phyloP scores from a whole-genome alignment of 2,888 invertebrate species.

The Neoaliturus tenellus region DNA sequence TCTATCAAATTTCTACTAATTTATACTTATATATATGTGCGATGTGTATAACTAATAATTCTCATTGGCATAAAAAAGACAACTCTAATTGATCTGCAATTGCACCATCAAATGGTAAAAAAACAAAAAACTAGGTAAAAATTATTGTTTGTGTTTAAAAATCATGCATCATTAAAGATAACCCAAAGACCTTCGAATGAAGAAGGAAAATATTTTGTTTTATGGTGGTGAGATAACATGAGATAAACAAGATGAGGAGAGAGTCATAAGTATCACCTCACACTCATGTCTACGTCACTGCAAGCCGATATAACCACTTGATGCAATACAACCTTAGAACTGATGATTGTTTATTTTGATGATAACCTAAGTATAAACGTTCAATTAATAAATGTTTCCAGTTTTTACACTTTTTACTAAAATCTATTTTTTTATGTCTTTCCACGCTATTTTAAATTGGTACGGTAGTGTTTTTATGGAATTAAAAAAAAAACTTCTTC shows the following conservation, averaged over 20 bases:
- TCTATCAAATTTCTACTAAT: too few relatives aligned
- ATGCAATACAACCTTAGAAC: background rate
- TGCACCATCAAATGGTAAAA: too few relatives aligned
- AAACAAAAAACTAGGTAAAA: too few relatives aligned
- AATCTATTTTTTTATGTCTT: too few relatives aligned
- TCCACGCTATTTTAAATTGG: too few relatives aligned
- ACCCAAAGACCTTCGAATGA: background rate
- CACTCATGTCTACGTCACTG: background rate
- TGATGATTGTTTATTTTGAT: background rate
- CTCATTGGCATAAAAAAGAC: too few relatives aligned
- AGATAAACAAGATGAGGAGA: background rate
- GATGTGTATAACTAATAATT: too few relatives aligned
- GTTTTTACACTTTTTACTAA: background rate
- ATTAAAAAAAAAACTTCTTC: too few relatives aligned
- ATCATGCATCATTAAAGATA: background rate
- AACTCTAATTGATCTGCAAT: too few relatives aligned
- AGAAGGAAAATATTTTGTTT: background rate
- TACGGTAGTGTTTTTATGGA: too few relatives aligned
- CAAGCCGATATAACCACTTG: background rate
- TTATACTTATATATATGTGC: too few relatives aligned
- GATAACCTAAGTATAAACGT: constrained; percentile 1
- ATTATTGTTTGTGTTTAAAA: too few relatives aligned
- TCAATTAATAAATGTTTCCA: background rate
- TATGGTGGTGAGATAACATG: background rate
- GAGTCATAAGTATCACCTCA: constrained; percentile 5